Evolutionary conservation across 2,888 invertebrate species (phyloP), one percentile per base, ranked within the genome.

Genomic region (Bhutanitis thaidina): DNA sequence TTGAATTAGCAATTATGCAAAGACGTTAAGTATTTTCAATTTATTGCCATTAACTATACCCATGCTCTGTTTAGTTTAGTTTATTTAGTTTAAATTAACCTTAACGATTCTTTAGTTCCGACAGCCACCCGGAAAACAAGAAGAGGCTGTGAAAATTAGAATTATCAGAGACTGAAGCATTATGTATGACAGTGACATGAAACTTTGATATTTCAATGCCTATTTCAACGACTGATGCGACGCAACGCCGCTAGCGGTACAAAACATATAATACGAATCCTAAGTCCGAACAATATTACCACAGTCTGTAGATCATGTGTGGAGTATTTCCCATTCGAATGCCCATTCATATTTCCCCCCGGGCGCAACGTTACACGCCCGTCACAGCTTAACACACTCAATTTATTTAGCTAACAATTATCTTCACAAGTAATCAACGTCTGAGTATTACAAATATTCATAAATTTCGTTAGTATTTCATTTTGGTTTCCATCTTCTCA

Each of bases 391-490:
- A 75, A 65, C 74, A 62, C 71, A 72, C 70, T 71, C 66, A 78
- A 77, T 85, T 85, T 82, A 81, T 85, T 85, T 83, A 77, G 79
- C 79, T 69, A 77, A 71, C 80, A 83, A 87, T 87, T 83, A 86
- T 80, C 80, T 79, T 70, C 71, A 70, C 71, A 55, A 67, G 71
- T 76, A 76, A 81, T 83, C 74, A 77, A 68, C 71, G 70, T 77
- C 71, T 77, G 64, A 44, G 10, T 41, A 37, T 43, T 41, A 52
- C 41, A 38, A 52, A 46, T 52, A 46, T n/a, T 46, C 35, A 44
- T 39, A 32, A 50, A 37, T 32, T 34, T 35, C 2, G 14, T 29
- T 36, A 10, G 14, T 29, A 2, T 45, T 29, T 41, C 34, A 25
- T 34, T 41, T 49, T 29, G 35, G 16, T 43, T 49, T 36, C 36